Percentiles rank a stretch among this genome's conserved stretches.
These are phyloP conservation scores for Hiodon alosoides DNA, from an alignment of 2,113 vertebrate species.

Conservation along the genomic window DNA sequence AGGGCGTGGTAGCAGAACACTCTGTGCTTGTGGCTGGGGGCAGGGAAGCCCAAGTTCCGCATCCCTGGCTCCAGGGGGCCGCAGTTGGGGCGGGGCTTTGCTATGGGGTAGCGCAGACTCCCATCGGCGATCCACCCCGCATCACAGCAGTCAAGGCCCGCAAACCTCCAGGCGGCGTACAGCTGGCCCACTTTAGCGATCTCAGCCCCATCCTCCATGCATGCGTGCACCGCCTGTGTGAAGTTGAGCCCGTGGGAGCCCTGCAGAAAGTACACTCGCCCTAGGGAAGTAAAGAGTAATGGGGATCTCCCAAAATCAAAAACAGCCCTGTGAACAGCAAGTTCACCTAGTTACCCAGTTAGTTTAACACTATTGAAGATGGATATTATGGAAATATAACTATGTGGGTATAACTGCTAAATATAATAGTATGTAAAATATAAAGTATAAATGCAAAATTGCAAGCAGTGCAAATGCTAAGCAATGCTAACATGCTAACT, in stretches of 20 bases:
- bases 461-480: too few species aligned
- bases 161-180: conserved; percentile 79
- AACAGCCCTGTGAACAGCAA: too few species aligned
- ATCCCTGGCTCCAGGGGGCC: conserved; percentile 73
- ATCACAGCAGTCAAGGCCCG: conserved; percentile 73
- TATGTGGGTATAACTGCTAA: too few species aligned
- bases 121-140: conserved; percentile 87
- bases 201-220: conserved; percentile 55
- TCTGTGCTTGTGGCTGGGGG: conserved; percentile 59
- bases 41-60: conserved; percentile 77
- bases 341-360: too few species aligned
- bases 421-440: too few species aligned
- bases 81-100: conserved; percentile 65
- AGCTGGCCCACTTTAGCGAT: conserved; percentile 85
- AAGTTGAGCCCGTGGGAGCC: conserved; percentile 60
- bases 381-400: too few species aligned
- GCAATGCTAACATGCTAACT: too few species aligned
- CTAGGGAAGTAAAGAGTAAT: conserved; percentile 45
- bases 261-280: conserved; percentile 76
- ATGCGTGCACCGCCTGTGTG: conserved; percentile 72
- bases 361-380: too few species aligned
- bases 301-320: too few species aligned
- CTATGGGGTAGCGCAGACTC: conserved; percentile 81
- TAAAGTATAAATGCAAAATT: too few species aligned
- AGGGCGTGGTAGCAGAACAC: conserved; percentile 75